Evolutionary conservation across 2,797 vertebrate genomes (phyloP), one percentile per base, ranked within the genome.

Genomic region (Danio tinwini): DNA sequence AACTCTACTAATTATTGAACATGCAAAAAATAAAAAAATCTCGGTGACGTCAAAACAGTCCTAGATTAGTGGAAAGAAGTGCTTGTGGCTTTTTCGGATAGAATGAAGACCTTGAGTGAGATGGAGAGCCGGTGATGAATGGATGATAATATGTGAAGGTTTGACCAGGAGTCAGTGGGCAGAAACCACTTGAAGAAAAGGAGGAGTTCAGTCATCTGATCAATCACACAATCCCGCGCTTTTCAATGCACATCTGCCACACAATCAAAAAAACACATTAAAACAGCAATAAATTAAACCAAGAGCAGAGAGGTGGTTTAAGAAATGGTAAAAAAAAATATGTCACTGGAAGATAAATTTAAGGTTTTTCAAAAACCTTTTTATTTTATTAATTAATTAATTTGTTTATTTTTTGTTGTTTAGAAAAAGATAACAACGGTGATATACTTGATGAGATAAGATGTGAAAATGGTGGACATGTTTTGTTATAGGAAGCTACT

Each of bases 191-290:
- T 78, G 67, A 21, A 83, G 74, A 70, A 53, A 74, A 84, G 86
- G 87, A 87, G 87, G 87, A 87, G 87, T 85, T 71, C 29, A 19
- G 49, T 21, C 12, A 64, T 64, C 69, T 62, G 42, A 75, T 44
- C 40, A 55, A 58, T 68, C 14, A 67, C 42, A 6, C 29, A 6
- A 13, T 65, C 39, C 40, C 40, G 17, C n/a, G 1, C 0, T 1
- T 21, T 49, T 10, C 7, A 50, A 19, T 52, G 47, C 11, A 12
- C 21, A 29, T 29, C 29, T 29, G 29, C 29, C 29, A 29, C 29
- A 29, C 29, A 29, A 29, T 3, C 29, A n/a, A n/a, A n/a, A n/a
- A n/a, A n/a, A n/a, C n/a, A n/a, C n/a, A n/a, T n/a, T n/a, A n/a
- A n/a, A n/a, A n/a, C n/a, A n/a, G n/a, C n/a, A n/a, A n/a, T n/a